Percentiles rank a stretch among this genome's conserved stretches.
phyloP scores from a whole-genome alignment of 2,113 vertebrate species.

The Antechinus flavipes region DNA sequence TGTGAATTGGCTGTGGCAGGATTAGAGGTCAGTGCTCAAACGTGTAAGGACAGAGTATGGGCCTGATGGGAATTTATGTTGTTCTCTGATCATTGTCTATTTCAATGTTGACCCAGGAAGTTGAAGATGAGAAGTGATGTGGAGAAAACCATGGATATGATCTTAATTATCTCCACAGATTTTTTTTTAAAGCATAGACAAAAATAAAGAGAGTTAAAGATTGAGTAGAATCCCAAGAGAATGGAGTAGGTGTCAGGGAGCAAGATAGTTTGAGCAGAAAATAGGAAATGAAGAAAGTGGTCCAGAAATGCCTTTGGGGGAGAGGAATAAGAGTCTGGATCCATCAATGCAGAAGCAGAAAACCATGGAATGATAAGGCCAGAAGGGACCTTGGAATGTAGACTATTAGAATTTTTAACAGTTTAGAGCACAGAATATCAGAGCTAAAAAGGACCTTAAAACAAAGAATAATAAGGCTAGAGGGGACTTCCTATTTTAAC shows the following conservation, averaged over 20 bases:
- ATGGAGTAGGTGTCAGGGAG: background rate
- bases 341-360: background rate
- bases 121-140: background rate
- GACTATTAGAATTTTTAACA: background rate
- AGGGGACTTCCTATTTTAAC: background rate
- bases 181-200: background rate
- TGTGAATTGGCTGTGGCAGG: slow-evolving; percentile 61
- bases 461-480: background rate
- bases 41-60: slow-evolving; percentile 58
- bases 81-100: slow-evolving; percentile 47
- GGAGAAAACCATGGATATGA: background rate
- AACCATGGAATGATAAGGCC: background rate
- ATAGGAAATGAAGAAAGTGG: background rate
- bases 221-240: background rate
- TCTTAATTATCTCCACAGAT: background rate
- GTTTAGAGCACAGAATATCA: background rate
- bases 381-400: background rate
- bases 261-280: background rate
- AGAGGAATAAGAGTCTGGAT: background rate
- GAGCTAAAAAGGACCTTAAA: background rate
- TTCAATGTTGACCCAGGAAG: slow-evolving; percentile 41
- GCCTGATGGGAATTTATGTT: slow-evolving; percentile 73
- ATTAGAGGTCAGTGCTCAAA: slow-evolving; percentile 59
- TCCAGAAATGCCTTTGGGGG: background rate
- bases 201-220: background rate